A percentile compares a stretch with the other conserved stretches of the same genome.
Conservation (phyloP, 2,888 invertebrate species). For the Mayetiola destructor region DNA sequence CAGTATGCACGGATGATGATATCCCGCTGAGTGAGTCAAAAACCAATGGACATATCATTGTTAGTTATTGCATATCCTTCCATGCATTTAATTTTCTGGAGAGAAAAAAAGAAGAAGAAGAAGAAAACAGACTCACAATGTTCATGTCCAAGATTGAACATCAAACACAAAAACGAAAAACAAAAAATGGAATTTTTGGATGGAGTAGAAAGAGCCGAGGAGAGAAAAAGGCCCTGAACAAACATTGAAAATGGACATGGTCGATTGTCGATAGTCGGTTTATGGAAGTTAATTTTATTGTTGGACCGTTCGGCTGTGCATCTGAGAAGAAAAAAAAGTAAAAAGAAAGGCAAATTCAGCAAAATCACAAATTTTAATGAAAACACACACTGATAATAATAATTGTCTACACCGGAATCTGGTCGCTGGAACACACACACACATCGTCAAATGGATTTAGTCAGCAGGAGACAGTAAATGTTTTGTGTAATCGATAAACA, state of each 20-base stretch:
- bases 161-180: not conserved
- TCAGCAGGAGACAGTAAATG: slow-evolving; percentile 2
- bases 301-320: too few species aligned
- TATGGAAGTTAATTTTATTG: too few species aligned
- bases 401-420: not conserved
- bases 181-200: too few species aligned
- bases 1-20: not conserved
- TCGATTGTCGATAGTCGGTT: not conserved
- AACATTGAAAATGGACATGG: too few species aligned
- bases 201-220: too few species aligned
- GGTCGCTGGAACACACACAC: not conserved
- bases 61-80: not conserved
- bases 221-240: not conserved
- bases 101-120: slow-evolving; percentile 1
- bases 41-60: not conserved
- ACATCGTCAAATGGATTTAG: not conserved
- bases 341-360: too few species aligned
- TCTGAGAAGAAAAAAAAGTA: too few species aligned
- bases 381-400: not conserved
- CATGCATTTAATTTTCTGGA: slow-evolving; percentile 9
- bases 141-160: not conserved
- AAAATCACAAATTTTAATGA: slow-evolving; percentile 11
- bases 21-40: slow-evolving; percentile 4
- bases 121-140: not conserved
- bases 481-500: not conserved